Percentiles rank a stretch among this genome's conserved stretches.
phyloP scores from a whole-genome alignment of 2,113 vertebrate species.

The Paraplagusia blochii region DNA sequence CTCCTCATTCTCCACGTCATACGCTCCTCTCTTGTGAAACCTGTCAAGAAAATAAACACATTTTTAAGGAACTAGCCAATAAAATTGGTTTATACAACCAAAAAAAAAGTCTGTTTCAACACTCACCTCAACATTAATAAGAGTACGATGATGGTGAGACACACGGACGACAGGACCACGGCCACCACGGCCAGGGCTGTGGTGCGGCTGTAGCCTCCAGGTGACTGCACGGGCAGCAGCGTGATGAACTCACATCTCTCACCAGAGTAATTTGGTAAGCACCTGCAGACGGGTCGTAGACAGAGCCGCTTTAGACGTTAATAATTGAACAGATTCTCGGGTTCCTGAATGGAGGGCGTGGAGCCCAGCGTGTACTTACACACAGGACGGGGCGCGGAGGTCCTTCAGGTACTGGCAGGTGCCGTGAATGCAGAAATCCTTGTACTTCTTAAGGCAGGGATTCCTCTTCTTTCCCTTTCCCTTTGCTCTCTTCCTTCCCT shows the following conservation, averaged over 20 bases:
- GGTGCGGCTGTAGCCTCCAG: constrained; percentile 84
- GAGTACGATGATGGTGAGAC: constrained; percentile 87
- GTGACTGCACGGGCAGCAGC: constrained; percentile 80
- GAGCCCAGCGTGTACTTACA: constrained; percentile 78
- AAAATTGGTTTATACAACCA: no score
- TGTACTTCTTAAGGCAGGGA: constrained; percentile 89
- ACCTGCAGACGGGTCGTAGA: constrained; percentile 61
- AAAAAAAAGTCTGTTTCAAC: neutral
- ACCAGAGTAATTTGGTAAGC: constrained; percentile 84
- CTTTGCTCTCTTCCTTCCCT: constrained; percentile 81
- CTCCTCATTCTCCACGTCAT: constrained; percentile 94
- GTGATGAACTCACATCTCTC: constrained; percentile 85
- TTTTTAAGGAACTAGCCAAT: no score
- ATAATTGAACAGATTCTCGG: neutral
- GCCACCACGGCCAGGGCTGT: constrained; percentile 89
- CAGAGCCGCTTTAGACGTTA: neutral
- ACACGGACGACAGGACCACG: constrained; percentile 89
- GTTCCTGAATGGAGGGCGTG: neutral
- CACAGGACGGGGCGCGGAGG: constrained; percentile 81
- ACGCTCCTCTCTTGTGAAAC: constrained; percentile 93
- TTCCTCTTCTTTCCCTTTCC: constrained; percentile 91
- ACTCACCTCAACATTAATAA: constrained; percentile 88
- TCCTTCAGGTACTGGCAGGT: constrained; percentile 86
- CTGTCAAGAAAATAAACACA: constrained; percentile 65
- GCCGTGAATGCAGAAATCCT: constrained; percentile 94